phyloP scores from a whole-genome alignment of 23 tunicate species.

The Oikopleura vanhoeffeni region DNA sequence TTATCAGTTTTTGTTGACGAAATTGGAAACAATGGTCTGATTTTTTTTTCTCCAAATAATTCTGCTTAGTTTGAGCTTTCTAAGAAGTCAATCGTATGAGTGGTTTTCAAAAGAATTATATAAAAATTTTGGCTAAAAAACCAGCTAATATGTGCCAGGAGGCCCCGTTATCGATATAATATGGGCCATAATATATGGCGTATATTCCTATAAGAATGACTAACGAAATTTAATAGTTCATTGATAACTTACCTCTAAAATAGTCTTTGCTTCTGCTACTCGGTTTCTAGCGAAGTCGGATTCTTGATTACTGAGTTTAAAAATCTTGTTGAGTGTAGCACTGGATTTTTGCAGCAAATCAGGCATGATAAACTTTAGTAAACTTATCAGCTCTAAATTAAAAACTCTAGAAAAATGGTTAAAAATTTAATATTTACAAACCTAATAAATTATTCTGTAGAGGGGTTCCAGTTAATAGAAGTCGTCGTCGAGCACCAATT shows the following conservation, averaged over 20 bases:
- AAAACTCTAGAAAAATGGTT: not conserved
- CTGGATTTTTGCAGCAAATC: slow-evolving; percentile 74
- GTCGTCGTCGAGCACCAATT: slow-evolving; percentile 39
- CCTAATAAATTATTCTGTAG: slow-evolving; percentile 64
- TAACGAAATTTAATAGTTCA: too few relatives aligned
- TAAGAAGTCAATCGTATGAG: too few relatives aligned
- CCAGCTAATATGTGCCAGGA: too few relatives aligned
- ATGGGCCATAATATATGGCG: too few relatives aligned
- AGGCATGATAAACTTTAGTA: slow-evolving; percentile 80
- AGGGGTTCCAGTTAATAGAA: slow-evolving; percentile 84
- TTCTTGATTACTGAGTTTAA: slow-evolving; percentile 16
- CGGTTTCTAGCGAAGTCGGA: not conserved
- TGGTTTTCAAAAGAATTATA: too few relatives aligned
- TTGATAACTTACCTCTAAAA: not conserved
- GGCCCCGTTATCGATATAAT: too few relatives aligned
- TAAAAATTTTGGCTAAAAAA: too few relatives aligned
- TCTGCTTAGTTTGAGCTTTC: too few relatives aligned
- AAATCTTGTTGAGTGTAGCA: slow-evolving; percentile 37
- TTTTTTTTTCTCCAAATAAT: too few relatives aligned
- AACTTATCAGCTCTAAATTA: slow-evolving; percentile 50
- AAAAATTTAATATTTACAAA: not conserved
- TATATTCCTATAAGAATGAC: too few relatives aligned
- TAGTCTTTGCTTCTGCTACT: not conserved
- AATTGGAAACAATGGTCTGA: too few relatives aligned
- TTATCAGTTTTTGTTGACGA: too few relatives aligned